Conservation (phyloP, 2,888 invertebrate species). For the Cybosia mesomella region DNA sequence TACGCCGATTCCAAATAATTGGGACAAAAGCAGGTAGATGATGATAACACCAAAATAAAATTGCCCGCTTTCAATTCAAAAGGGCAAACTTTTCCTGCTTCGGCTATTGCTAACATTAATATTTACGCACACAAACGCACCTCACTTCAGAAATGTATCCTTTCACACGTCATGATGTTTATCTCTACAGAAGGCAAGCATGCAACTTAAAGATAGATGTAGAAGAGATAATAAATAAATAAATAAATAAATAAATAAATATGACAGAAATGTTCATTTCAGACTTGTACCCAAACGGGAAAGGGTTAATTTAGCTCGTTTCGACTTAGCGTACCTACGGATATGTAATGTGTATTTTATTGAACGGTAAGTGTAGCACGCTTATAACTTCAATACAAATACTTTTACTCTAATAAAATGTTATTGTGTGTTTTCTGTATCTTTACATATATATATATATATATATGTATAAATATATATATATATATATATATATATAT, state of each 20-base stretch:
- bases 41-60: not conserved
- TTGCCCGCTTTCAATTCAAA: not conserved
- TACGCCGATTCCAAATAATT: not conserved
- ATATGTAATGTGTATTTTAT: not conserved
- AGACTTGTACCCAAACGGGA: constrained; percentile 14
- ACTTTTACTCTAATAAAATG: too few relatives aligned
- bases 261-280: constrained; percentile 49
- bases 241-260: too few relatives aligned
- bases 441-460: too few relatives aligned
- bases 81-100: not conserved
- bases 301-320: constrained; percentile 7
- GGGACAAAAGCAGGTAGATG: not conserved
- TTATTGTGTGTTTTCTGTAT: too few relatives aligned
- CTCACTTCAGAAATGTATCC: constrained; percentile 22
- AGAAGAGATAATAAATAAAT: too few relatives aligned
- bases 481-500: too few relatives aligned
- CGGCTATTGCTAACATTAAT: not conserved
- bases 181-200: constrained; percentile 24
- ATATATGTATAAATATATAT: too few relatives aligned
- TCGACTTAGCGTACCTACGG: not conserved
- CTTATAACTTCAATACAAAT: not conserved
- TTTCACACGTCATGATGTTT: constrained; percentile 33
- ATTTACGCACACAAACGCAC: not conserved
- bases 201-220: too few relatives aligned
- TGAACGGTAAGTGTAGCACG: not conserved